Evolutionary conservation across 2,888 invertebrate genomes (phyloP), one percentile per base, ranked within the genome.

Genomic region (Caenorhabditis doughertyi): DNA sequence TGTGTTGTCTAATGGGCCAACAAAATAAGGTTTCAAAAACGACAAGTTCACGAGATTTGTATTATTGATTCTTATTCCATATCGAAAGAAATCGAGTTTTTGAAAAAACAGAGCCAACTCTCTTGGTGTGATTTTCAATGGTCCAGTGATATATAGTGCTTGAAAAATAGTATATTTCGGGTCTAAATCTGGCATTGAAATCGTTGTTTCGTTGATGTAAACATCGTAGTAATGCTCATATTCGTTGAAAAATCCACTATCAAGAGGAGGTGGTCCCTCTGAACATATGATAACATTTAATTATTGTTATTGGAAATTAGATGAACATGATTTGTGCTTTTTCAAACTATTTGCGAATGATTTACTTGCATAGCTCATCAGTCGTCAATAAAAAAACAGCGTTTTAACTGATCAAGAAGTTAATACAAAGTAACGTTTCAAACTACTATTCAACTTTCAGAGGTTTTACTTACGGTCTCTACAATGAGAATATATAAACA

Each of bases 181-280:
- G 13, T 44, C 23, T 8, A 67, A 21, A n/a, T 65, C 44, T 0
- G 56, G 65, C 7, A 74, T 35, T 9, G 25, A 13, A 0, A 55
- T 9, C 1, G 58, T 74, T 11, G 74, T 42, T 51, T 74, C 74
- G 32, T 74, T 74, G 13, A 74, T 74, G 25, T 67, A 39, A 21
- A 74, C 21, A 25, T 74, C 74, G 27, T 74, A 74, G 23, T 74
- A 74, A 32, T 74, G 49, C 9, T 51, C 29, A 13, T 32, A 74
- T 2, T 23, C 1, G 44, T 21, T 74, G 35, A 47, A 53, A 3
- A 16, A 35, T 9, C 42, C 49, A n/a, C 49, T 39, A 7, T 74
- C 65, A 0, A 11, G 8, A 0, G 62, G 49, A 16, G 72, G 74
- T 9, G 74, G 74, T 4, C 74, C 74, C 32, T 67, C 74, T 74